phyloP scores from a whole-genome alignment of 2,797 vertebrate species.

The Nyctibius grandis region DNA sequence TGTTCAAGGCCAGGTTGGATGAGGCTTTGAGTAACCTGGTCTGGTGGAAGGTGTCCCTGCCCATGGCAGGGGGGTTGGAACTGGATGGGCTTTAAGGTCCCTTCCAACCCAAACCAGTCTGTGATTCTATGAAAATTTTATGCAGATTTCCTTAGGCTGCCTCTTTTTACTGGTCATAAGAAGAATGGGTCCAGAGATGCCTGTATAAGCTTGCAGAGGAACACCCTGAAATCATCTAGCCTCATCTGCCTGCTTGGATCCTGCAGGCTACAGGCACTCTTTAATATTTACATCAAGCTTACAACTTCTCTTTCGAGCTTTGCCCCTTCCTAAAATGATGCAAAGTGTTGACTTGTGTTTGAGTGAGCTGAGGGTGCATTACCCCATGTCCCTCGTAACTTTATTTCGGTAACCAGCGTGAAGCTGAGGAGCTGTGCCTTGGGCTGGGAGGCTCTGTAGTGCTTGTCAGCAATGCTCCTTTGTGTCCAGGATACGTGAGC shows the following conservation, averaged over 20 bases:
- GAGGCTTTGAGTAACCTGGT: too few species aligned
- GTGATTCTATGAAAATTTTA: too few species aligned
- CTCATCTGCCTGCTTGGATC: neutral
- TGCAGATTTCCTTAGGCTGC: neutral
- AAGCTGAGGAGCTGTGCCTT: neutral
- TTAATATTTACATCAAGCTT: neutral
- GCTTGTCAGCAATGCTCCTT: fast-evolving
- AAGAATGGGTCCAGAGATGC: neutral
- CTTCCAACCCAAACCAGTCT: too few species aligned
- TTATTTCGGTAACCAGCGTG: neutral
- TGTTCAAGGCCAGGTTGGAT: too few species aligned
- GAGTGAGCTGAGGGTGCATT: neutral
- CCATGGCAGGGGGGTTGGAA: too few species aligned
- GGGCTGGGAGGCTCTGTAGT: neutral
- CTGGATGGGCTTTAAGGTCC: too few species aligned
- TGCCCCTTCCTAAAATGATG: neutral
- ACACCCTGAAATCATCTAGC: neutral
- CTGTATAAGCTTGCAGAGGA: neutral
- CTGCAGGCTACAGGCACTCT: neutral
- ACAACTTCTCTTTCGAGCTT: neutral
- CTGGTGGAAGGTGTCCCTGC: too few species aligned
- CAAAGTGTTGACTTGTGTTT: neutral
- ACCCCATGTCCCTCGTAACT: fast-evolving
- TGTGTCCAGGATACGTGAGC: neutral
- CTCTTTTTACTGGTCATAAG: neutral